These are phyloP conservation scores for Florisuga fusca DNA, from an alignment of 2,797 vertebrate genomes.

Conservation along the genomic window DNA sequence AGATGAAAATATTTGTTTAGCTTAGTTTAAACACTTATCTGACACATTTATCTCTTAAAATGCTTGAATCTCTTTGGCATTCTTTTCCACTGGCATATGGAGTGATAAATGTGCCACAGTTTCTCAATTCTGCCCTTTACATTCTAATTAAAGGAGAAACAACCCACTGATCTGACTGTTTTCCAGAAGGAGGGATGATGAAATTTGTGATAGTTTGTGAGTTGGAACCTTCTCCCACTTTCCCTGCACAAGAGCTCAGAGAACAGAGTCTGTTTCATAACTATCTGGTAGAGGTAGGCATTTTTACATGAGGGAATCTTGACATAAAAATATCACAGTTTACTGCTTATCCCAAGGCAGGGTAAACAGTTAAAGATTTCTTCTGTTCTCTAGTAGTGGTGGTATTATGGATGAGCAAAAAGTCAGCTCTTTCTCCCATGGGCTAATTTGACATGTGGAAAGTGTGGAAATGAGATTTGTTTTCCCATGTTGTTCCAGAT, in stretches of 20 bases:
- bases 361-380: conserved; percentile 16
- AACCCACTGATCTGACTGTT: conserved; percentile 54
- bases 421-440: neutral
- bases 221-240: conserved; percentile 26
- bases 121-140: conserved; percentile 60
- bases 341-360: neutral
- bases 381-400: neutral
- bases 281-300: neutral
- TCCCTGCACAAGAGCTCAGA: neutral
- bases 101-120: conserved; percentile 49
- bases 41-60: neutral
- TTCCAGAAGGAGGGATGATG: conserved; percentile 47
- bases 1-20: conserved; percentile 41
- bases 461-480: neutral
- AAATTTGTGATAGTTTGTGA: conserved; percentile 1
- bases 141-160: conserved; percentile 62
- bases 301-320: conserved; percentile 28
- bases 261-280: conserved; percentile 38
- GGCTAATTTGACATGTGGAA: neutral
- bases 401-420: neutral
- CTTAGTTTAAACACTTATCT: conserved; percentile 14
- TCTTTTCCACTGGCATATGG: conserved; percentile 46
- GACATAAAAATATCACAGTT: conserved; percentile 42
- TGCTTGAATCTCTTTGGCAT: conserved; percentile 23
- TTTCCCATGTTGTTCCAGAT: neutral